phyloP scores from a whole-genome alignment of 2,113 vertebrate species.

The Nicator chloris region DNA sequence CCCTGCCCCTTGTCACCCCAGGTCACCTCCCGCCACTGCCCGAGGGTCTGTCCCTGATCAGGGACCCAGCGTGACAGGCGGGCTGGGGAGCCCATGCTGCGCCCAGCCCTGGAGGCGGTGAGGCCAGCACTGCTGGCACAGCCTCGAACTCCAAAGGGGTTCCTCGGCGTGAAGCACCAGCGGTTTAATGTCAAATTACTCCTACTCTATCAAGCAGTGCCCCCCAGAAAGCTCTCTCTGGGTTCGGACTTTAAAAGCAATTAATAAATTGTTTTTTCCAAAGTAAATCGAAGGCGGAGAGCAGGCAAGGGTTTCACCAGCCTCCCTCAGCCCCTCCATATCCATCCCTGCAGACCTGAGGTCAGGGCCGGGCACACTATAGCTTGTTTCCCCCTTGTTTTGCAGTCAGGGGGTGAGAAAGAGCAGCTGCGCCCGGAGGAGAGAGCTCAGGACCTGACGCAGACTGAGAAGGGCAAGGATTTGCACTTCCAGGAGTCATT shows the following conservation, averaged over 20 bases:
- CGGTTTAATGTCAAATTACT: not conserved
- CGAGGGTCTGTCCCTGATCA: not conserved
- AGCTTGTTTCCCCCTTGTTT: not conserved
- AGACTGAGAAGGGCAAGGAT: not conserved
- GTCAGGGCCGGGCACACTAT: not conserved
- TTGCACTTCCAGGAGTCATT: not conserved
- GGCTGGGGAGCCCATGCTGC: not conserved
- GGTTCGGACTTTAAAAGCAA: not conserved
- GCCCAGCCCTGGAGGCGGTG: not conserved
- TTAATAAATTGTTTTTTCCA: not conserved
- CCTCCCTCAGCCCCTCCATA: accelerated
- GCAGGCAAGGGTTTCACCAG: too few species aligned
- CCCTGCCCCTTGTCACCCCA: not conserved
- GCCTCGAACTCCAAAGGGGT: not conserved
- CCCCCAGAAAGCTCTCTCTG: not conserved
- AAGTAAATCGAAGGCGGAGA: not conserved
- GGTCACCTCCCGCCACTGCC: not conserved
- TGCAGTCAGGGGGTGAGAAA: not conserved
- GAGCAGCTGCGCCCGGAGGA: not conserved
- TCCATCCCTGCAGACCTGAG: not conserved
- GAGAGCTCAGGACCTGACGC: not conserved
- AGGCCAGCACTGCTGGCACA: not conserved
- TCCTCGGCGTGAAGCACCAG: not conserved
- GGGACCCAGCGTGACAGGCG: not conserved
- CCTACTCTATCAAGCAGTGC: not conserved